phyloP scores from a whole-genome alignment of 2,888 invertebrate genomes.

The Xylocampa areola region DNA sequence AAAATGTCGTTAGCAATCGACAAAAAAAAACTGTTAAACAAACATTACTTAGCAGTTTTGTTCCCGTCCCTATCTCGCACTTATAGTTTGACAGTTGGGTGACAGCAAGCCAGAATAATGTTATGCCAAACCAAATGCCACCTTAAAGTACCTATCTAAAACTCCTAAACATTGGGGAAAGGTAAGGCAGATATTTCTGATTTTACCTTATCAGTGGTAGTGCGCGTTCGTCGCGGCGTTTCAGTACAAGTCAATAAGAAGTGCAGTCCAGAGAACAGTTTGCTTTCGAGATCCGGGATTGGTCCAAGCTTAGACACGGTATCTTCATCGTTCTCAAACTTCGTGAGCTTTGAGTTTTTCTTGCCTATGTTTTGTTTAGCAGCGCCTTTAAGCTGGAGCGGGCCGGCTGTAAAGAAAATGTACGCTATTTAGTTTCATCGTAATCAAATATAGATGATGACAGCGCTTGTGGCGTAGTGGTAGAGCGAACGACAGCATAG shows the following conservation, averaged over 20 bases:
- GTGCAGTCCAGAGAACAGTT: constrained; percentile 87
- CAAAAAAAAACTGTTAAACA: too few relatives aligned
- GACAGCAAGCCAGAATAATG: too few relatives aligned
- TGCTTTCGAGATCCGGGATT: constrained; percentile 83
- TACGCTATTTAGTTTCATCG: too few relatives aligned
- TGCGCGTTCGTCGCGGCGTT: constrained; percentile 67
- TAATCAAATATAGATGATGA: too few relatives aligned
- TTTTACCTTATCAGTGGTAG: constrained; percentile 62
- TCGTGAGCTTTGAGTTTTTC: constrained; percentile 85
- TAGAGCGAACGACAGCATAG: too few relatives aligned
- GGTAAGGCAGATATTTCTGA: neutral
- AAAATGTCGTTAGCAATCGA: too few relatives aligned
- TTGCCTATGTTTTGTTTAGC: constrained; percentile 87
- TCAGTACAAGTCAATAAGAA: constrained; percentile 90
- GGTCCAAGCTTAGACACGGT: constrained; percentile 88
- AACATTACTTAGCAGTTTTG: too few relatives aligned
- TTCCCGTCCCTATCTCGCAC: too few relatives aligned
- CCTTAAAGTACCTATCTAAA: too few relatives aligned
- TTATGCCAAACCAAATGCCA: too few relatives aligned
- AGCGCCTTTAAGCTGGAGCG: constrained; percentile 86
- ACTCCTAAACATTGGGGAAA: too few relatives aligned
- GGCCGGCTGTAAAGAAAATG: constrained; percentile 74
- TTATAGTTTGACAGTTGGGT: too few relatives aligned
- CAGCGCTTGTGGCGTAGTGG: constrained; percentile 1
- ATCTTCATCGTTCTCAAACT: constrained; percentile 85